Evolutionary conservation across 2,888 invertebrate genomes (phyloP).

Genomic region (Sarcophaga caerulescens): DNA sequence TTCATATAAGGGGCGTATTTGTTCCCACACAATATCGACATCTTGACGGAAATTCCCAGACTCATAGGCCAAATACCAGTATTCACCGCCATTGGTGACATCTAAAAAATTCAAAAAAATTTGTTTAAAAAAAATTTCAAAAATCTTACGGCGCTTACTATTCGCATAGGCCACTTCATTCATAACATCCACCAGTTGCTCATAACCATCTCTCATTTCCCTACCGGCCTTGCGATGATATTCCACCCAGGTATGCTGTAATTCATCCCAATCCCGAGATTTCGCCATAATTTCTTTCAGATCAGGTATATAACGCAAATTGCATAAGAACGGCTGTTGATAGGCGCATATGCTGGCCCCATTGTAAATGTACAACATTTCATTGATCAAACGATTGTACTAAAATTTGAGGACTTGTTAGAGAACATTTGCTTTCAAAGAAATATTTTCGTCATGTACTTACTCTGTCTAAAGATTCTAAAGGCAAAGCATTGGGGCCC

Average conservation of each 20-base stretch:
- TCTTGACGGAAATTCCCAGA: constrained; percentile 88
- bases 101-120: constrained; percentile 82
- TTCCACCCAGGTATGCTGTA: constrained; percentile 93
- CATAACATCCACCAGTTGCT: constrained; percentile 89
- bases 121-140: no score
- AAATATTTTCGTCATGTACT: constrained; percentile 72
- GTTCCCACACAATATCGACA: constrained; percentile 91
- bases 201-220: constrained; percentile 89
- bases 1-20: constrained; percentile 92
- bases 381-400: constrained; percentile 93
- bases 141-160: constrained; percentile 83
- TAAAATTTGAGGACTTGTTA: constrained; percentile 74
- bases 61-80: constrained; percentile 95
- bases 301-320: constrained; percentile 90
- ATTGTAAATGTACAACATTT: constrained; percentile 94
- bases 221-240: constrained; percentile 93
- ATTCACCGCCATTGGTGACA: constrained; percentile 92
- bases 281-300: constrained; percentile 89
- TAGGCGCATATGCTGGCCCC: constrained; percentile 92
- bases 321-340: constrained; percentile 92
- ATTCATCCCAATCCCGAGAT: constrained; percentile 92
- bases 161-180: constrained; percentile 91
- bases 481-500: constrained; percentile 91
- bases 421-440: no score
- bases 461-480: constrained; percentile 92